Evolutionary conservation across 2,888 invertebrate species (phyloP).

Genomic region (Himalopsyche kuldschensis): DNA sequence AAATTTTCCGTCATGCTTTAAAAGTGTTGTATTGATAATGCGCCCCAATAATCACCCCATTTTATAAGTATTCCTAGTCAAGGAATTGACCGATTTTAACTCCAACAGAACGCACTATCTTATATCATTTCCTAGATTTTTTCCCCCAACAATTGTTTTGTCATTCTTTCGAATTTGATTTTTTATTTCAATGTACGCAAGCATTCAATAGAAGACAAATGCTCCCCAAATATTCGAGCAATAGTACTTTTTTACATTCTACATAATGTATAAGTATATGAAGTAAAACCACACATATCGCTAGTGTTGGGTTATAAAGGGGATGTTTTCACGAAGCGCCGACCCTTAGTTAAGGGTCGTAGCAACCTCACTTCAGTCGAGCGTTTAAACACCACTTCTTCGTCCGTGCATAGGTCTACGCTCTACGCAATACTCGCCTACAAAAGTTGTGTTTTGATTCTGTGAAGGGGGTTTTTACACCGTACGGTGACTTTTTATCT

Average conservation of each 20-base stretch:
- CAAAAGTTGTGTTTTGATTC: slow-evolving; percentile 27
- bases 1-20: too few species aligned
- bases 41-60: too few species aligned
- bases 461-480: background rate
- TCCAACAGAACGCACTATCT: background rate
- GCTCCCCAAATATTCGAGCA: background rate
- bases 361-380: slow-evolving; percentile 22
- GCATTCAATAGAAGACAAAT: background rate
- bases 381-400: slow-evolving; percentile 36
- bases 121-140: background rate
- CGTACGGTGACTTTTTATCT: background rate
- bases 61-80: background rate
- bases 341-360: slow-evolving; percentile 14
- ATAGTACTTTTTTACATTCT: slow-evolving; percentile 7
- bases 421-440: slow-evolving; percentile 6
- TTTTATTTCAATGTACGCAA: background rate
- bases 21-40: too few species aligned
- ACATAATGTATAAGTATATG: slow-evolving; percentile 5
- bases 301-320: slow-evolving; percentile 2
- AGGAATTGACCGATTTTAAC: background rate
- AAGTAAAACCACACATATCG: slow-evolving; percentile 21
- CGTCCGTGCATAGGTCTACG: slow-evolving; percentile 5
- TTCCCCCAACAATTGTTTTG: background rate
- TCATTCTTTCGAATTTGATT: background rate
- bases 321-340: slow-evolving; percentile 19